These are phyloP conservation scores for Drosophila dives DNA, from an alignment of 2,888 invertebrate genomes.

Conservation along the genomic window DNA sequence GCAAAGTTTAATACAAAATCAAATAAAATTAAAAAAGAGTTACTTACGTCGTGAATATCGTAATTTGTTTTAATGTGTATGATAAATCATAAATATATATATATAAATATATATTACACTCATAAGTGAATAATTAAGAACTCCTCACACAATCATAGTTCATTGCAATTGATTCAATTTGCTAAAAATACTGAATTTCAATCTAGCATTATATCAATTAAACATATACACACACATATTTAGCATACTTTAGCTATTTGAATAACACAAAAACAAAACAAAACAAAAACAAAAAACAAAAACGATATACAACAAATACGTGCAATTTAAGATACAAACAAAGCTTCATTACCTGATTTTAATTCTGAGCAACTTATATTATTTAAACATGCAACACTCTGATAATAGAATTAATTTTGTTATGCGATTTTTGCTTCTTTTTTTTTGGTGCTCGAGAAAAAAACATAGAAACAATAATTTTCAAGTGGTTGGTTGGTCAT, in stretches of 20 bases:
- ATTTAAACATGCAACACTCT: slow-evolving; percentile 52
- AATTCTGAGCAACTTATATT: slow-evolving; percentile 68
- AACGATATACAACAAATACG: slow-evolving; percentile 40
- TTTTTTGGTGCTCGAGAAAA: slow-evolving; percentile 57
- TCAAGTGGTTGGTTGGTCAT: slow-evolving; percentile 30
- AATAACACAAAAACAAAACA: slow-evolving; percentile 14
- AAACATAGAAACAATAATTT: slow-evolving; percentile 60
- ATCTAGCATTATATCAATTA: slow-evolving; percentile 25
- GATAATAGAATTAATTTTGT: slow-evolving; percentile 71
- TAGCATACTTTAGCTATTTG: slow-evolving; percentile 45
- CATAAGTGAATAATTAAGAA: slow-evolving; percentile 14
- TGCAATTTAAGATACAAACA: slow-evolving; percentile 65
- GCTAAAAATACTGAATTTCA: slow-evolving; percentile 21
- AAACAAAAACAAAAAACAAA: slow-evolving; percentile 7
- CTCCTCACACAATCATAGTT: slow-evolving; percentile 20
- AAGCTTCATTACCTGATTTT: slow-evolving; percentile 80
- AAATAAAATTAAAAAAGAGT: background rate
- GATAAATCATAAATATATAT: background rate
- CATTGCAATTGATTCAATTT: slow-evolving; percentile 5
- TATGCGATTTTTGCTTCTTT: slow-evolving; percentile 45
- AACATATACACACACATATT: slow-evolving; percentile 26
- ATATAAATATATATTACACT: slow-evolving; percentile 1
- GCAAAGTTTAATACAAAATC: slow-evolving; percentile 3
- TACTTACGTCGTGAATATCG: slow-evolving; percentile 3
- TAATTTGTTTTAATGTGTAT: slow-evolving; percentile 23